Base-by-base conservation (phyloP, 2,797 vertebrate genomes). In the Ispidina picta region DNA sequence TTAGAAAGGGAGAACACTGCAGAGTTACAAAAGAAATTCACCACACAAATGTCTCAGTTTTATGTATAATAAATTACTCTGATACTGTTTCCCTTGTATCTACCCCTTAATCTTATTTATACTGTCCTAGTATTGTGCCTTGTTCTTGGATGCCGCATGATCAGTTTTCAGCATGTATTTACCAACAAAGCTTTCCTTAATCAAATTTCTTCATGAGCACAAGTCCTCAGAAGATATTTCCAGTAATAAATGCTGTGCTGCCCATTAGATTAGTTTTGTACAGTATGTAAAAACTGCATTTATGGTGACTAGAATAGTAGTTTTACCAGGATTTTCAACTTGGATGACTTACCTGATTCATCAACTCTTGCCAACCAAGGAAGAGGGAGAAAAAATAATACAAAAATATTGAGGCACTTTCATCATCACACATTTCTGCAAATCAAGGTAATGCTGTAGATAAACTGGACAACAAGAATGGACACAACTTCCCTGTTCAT, bases 361-460 rank as follows among this genome's bases (percentile, higher is more conserved):
- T 94, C 83, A 86, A 78, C 37, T 70, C 58, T 83, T 94, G 46
- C 56, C 79, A 90, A 89, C 17, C 74, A 44, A 73, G 84, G 43
- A 64, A 68, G 37, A 81, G 43, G 29, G n/a, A 8, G 28, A 3
- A 68, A 70, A 76, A 65, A 73, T 3, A 49, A 60, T 88, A 68
- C 75, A 79, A 90, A 76, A 74, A 83, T 85, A 41, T 83, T 52
- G 46, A 78, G 12, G 8, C 6, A 44, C 28, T 69, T 83, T 71
- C 35, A 31, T 25, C 88, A 59, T 89, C 74, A 73, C 35, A 25
- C 6, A 12, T 94, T 95, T 90, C 81, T 95, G 88, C 54, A 90
- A 94, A 9, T 95, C 90, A 90, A 54, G 23, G 21, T 92, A 94
- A 96, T 95, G 49, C 43, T 82, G 60, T 44, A 94, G 90, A 93